Evolutionary conservation across 2,888 invertebrate genomes (phyloP).

Genomic region (Chelonus formosanus): DNA sequence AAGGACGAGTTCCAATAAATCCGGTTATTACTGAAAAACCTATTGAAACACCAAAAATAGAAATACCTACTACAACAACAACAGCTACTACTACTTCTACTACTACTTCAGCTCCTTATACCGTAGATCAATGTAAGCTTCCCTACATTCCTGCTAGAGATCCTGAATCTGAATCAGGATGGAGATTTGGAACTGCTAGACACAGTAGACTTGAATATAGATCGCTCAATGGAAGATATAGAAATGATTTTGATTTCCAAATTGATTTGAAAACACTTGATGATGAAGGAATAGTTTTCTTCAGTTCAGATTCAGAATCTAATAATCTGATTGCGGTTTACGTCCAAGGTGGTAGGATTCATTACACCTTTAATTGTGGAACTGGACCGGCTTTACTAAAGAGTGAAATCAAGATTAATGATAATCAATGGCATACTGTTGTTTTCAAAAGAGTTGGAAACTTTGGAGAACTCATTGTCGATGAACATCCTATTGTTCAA

Average conservation of each 20-base stretch:
- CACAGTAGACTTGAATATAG: slow-evolving; percentile 79
- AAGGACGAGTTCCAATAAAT: slow-evolving; percentile 33
- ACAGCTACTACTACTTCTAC: slow-evolving; percentile 54
- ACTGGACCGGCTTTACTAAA: slow-evolving; percentile 70
- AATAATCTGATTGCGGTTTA: slow-evolving; percentile 79
- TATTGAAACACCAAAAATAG: slow-evolving; percentile 56
- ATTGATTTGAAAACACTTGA: slow-evolving; percentile 80
- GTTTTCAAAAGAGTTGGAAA: slow-evolving; percentile 73
- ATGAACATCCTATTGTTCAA: slow-evolving; percentile 68
- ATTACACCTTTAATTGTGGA: slow-evolving; percentile 73
- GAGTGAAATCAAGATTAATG: slow-evolving; percentile 72
- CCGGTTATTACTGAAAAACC: neutral
- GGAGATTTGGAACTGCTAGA: slow-evolving; percentile 73
- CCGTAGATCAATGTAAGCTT: slow-evolving; percentile 65
- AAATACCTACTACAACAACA: slow-evolving; percentile 61
- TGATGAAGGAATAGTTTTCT: slow-evolving; percentile 86
- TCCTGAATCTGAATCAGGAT: slow-evolving; percentile 68
- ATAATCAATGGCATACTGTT: slow-evolving; percentile 83
- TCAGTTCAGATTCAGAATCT: slow-evolving; percentile 72
- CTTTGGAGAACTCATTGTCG: slow-evolving; percentile 75
- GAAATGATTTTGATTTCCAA: slow-evolving; percentile 77
- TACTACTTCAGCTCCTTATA: slow-evolving; percentile 46
- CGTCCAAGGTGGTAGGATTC: slow-evolving; percentile 77
- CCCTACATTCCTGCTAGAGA: slow-evolving; percentile 68
- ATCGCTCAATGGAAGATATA: slow-evolving; percentile 68